Evolutionary conservation across 1,140 invertebrate genomes (phyloP), one percentile per base, ranked within the genome.

Genomic region (Helicoverpa armigera): DNA sequence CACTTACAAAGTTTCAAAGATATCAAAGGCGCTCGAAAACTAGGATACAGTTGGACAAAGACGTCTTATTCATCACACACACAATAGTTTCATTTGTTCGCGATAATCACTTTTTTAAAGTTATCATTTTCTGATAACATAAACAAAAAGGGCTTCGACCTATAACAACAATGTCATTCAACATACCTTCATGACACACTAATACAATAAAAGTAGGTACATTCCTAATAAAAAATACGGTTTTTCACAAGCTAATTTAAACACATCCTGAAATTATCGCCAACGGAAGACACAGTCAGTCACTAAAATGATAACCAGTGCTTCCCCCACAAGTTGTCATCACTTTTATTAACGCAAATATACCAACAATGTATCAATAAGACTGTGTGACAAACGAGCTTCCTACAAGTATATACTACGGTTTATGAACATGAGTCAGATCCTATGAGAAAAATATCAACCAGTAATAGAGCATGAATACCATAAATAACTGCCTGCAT

Each of bases 361-460:
- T 56, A 48, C 9, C 35, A 48, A 74, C 72, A 74, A 74, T 63
- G 51, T 50, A 63, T 61, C 73, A 75, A 51, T 29, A 56, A 63
- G 56, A 75, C 58, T 75, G 73, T 12, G 35, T 75, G 73, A 63
- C 73, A 58, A 75, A 75, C 72, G 11, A 60, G 58, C 58, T 63
- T 61, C 9, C 58, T 60, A 63, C 12, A 51, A 43, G 0, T 9
- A 2, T 35, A 12, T 53, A 35, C 31, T 65, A 35, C 16, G 29
- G 56, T 65, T 67, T 53, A 67, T 77, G 48, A 54, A 23, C n/a
- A 67, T 77, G 75, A 77, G 12, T 77, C 75, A 77, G 60, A 31
- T 50, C 14, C 60, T 54, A 63, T 67, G 75, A 65, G 48, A 65
- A 50, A 75, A 18, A 75, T 75, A 74, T 58, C 16, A 74, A 74